phyloP scores from a whole-genome alignment of 2,113 vertebrate species.

The Phyllostomus hastatus region DNA sequence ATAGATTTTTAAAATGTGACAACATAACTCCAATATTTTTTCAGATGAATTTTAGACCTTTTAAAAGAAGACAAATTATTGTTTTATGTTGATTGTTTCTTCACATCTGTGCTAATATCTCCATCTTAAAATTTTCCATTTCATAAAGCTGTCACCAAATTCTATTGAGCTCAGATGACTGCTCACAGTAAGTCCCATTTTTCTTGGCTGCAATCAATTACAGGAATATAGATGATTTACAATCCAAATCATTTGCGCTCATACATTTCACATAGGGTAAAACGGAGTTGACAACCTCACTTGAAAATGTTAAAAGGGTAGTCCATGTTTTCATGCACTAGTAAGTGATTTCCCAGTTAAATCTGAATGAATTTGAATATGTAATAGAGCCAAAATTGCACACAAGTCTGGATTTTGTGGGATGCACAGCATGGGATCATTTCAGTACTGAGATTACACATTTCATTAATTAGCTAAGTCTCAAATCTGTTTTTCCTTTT shows the following conservation, averaged over 20 bases:
- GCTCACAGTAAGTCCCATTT: constrained; percentile 65
- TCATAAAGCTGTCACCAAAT: constrained; percentile 47
- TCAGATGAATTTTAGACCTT: constrained; percentile 9
- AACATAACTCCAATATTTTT: not conserved
- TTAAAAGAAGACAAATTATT: constrained; percentile 36
- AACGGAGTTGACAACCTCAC: constrained; percentile 70
- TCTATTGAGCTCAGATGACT: constrained; percentile 49
- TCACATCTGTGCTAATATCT: not conserved
- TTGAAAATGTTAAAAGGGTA: constrained; percentile 72
- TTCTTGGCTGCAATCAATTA: constrained; percentile 66
- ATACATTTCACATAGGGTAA: constrained; percentile 70
- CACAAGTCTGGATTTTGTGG: constrained; percentile 60
- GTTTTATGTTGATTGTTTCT: constrained; percentile 39
- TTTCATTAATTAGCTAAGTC: constrained; percentile 68
- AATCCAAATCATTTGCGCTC: constrained; percentile 68
- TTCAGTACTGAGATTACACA: constrained; percentile 61
- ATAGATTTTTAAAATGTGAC: not conserved
- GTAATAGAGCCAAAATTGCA: constrained; percentile 64
- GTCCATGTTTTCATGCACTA: constrained; percentile 67
- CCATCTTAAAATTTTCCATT: constrained; percentile 40
- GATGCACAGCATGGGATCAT: constrained; percentile 67
- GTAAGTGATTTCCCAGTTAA: constrained; percentile 72
- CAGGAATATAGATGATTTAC: constrained; percentile 65
- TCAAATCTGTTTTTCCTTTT: constrained; percentile 55
- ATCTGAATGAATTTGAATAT: constrained; percentile 75